phyloP scores from a whole-genome alignment of 2,888 invertebrate genomes.

The Bellardia pandia region DNA sequence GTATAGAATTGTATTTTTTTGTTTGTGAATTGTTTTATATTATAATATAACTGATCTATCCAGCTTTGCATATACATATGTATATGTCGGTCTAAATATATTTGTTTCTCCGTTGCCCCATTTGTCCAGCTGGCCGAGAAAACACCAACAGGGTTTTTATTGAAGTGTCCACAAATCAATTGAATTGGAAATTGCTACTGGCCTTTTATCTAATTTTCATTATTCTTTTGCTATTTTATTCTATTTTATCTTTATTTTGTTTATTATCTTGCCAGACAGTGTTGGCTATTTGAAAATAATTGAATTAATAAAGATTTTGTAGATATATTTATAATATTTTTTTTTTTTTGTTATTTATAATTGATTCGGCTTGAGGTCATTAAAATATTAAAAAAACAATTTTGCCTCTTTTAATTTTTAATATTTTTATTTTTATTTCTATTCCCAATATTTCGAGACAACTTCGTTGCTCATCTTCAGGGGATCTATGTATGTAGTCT shows the following conservation, averaged over 20 bases:
- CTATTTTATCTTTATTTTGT: not conserved
- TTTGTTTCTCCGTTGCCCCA: not conserved
- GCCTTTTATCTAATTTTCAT: not conserved
- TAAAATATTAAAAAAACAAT: no score
- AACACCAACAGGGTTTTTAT: not conserved
- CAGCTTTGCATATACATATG: not conserved
- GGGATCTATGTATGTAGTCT: no score
- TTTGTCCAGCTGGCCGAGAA: not conserved
- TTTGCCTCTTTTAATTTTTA: no score
- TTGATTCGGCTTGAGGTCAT: no score
- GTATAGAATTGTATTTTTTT: not conserved
- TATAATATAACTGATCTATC: conserved; percentile 11
- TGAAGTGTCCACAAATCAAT: conserved; percentile 48
- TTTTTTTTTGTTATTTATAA: no score
- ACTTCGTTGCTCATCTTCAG: no score
- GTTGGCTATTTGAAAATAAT: conserved; percentile 21
- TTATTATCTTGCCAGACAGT: conserved; percentile 17
- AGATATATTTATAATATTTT: no score
- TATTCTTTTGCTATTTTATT: not conserved
- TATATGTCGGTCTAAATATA: not conserved
- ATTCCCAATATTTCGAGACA: no score
- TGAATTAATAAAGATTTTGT: conserved; percentile 31
- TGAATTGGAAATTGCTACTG: conserved; percentile 45
- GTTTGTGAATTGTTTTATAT: not conserved
- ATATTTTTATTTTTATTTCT: no score